A percentile compares a stretch with the other conserved stretches of the same genome.
Conservation (phyloP, 2,113 vertebrate genomes). For the Chrysochloris asiatica region DNA sequence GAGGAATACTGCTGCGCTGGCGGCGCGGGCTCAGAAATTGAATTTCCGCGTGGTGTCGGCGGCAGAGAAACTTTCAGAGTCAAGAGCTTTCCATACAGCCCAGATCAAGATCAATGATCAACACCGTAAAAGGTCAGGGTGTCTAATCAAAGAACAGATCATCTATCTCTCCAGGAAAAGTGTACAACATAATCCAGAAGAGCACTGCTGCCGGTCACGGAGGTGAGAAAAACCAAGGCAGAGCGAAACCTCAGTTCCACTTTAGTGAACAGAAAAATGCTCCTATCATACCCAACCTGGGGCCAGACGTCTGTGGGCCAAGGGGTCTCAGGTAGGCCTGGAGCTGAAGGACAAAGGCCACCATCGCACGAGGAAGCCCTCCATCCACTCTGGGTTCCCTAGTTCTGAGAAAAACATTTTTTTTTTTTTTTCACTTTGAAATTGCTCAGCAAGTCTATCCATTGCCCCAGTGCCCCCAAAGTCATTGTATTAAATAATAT, state of each 20-base stretch:
- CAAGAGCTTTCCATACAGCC: slow-evolving; percentile 75
- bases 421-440: neutral
- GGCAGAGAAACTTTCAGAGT: slow-evolving; percentile 68
- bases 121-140: slow-evolving; percentile 78
- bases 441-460: neutral
- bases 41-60: slow-evolving; percentile 72
- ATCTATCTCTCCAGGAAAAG: slow-evolving; percentile 43
- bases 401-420: neutral
- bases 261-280: slow-evolving; percentile 13
- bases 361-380: rapidly evolving
- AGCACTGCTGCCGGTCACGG: neutral
- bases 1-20: slow-evolving; percentile 46
- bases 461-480: neutral
- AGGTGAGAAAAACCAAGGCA: neutral
- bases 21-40: slow-evolving; percentile 68
- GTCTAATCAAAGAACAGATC: slow-evolving; percentile 64
- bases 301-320: rapidly evolving
- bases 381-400: no score
- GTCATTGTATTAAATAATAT: slow-evolving; percentile 11
- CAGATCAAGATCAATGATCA: slow-evolving; percentile 68
- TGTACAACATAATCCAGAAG: slow-evolving; percentile 18
- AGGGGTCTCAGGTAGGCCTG: rapidly evolving
- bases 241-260: slow-evolving; percentile 19
- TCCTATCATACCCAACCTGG: neutral
- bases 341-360: rapidly evolving